Base-by-base conservation (phyloP, 2,888 invertebrate genomes). In the Lasioglossum figueresi region DNA sequence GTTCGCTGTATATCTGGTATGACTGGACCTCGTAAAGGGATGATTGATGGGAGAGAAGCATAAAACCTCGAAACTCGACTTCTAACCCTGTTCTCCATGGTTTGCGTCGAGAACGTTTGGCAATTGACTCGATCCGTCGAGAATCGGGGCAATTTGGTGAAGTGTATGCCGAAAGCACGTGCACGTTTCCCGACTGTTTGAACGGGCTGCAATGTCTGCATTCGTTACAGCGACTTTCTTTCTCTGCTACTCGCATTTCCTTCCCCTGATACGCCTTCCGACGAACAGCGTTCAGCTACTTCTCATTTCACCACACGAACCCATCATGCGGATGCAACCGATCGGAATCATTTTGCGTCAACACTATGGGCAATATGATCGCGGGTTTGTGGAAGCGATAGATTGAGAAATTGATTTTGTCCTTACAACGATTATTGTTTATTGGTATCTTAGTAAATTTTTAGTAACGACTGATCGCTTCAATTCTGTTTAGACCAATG, bases 141-240 rank as follows among this genome's bases (percentile, higher is more conserved):
- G 76, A 81, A 63, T 71, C 76, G 40, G 48, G 40, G 31, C 66
- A 82, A 82, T 77, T 76, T 63, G 48, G 40, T 70, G 52, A 43
- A 70, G 80, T 59, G 43, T 59, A 68, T 63, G 27, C 71, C 71
- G 27, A 52, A 40, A 59, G 76, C 71, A 27, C n/a, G 66, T 52
- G 79, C 48, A 56, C 80, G 23, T 56, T 80, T 68, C 31, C 63
- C 16, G 31, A 56, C 31, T 56, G 45, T 71, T 71, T 59, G 68
- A 76, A 45, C 80, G 27, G 12, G 23, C 56, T 23, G 56, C 56
- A 56, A 56, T 56, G 52, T 56, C 76, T 43, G 71, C 70, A 70
- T 71, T 80, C 76, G 73, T 82, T 78, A 77, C 59, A 59, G 23
- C 34, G 37, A 76, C 56, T 66, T 72, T 45, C 31, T 78, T 78